Conservation (phyloP, 2,113 vertebrate genomes). For the Boulengerochromis microlepis region DNA sequence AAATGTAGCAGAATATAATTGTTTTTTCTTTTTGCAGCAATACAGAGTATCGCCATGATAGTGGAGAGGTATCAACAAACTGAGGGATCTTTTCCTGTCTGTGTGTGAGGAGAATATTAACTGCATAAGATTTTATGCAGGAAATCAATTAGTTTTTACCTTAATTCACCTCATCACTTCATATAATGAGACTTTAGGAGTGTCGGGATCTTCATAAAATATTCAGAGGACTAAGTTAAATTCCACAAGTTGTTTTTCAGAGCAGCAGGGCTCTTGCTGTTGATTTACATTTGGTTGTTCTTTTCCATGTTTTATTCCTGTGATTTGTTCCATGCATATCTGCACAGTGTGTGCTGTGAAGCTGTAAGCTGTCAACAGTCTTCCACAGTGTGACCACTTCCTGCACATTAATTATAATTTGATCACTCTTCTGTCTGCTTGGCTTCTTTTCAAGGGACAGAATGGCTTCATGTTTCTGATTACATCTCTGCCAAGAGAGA, state of each 20-base stretch:
- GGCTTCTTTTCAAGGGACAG: neutral
- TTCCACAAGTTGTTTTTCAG: neutral
- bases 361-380: neutral
- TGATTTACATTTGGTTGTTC: neutral
- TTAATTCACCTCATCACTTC: neutral
- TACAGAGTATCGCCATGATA: neutral
- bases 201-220: neutral
- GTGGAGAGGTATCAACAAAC: neutral
- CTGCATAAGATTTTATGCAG: neutral
- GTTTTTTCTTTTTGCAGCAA: neutral
- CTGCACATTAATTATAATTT: slow-evolving; percentile 8
- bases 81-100: neutral
- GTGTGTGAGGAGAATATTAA: neutral
- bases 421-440: neutral
- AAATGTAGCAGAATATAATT: slow-evolving; percentile 6
- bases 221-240: neutral
- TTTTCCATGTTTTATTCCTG: neutral
- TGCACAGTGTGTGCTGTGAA: neutral
- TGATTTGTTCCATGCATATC: neutral
- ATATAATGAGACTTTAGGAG: neutral
- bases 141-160: neutral
- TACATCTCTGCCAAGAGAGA: neutral
- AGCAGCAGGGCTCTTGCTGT: neutral
- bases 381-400: neutral
- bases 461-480: neutral